Conservation (phyloP, 2,797 vertebrate genomes). For the Myoxocephalus aenaeus region DNA sequence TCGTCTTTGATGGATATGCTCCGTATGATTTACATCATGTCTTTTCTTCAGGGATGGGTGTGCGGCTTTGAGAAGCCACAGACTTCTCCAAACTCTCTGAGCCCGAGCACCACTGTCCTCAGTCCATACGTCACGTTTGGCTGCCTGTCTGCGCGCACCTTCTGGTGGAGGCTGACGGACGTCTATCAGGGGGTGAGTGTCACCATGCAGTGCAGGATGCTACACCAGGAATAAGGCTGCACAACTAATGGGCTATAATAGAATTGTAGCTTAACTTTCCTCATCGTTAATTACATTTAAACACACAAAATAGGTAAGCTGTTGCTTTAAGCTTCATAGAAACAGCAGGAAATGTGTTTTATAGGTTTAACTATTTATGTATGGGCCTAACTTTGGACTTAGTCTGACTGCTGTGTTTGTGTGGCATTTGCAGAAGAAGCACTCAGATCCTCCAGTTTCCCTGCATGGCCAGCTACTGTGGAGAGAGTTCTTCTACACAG, state of each 20-base stretch:
- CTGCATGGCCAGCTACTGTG: constrained; percentile 86
- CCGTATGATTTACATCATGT: not conserved
- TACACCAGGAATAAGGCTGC: not conserved
- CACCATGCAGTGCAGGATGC: not conserved
- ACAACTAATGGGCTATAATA: not conserved
- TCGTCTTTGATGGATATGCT: not conserved
- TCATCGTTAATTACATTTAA: not conserved
- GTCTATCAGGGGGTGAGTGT: constrained; percentile 81
- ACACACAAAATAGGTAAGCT: not conserved
- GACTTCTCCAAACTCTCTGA: constrained; percentile 83
- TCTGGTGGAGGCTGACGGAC: constrained; percentile 84
- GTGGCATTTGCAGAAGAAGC: constrained; percentile 77
- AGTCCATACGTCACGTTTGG: constrained; percentile 85
- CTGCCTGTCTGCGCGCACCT: constrained; percentile 84
- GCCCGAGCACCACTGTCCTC: constrained; percentile 86
- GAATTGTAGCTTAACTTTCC: too few relatives aligned
- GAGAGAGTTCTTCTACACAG: constrained; percentile 88
- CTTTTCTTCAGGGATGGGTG: constrained; percentile 79
- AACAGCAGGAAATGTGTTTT: not conserved
- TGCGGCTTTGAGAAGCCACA: constrained; percentile 85
- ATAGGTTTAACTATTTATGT: not conserved
- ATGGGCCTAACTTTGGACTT: not conserved
- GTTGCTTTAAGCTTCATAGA: not conserved
- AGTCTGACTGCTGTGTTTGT: not conserved
- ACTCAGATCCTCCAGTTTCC: constrained; percentile 84